Percentiles rank a stretch among this genome's conserved stretches.
Evolutionary conservation across 2,113 vertebrate genomes (phyloP).

Genomic region (Chionodraco myersi): DNA sequence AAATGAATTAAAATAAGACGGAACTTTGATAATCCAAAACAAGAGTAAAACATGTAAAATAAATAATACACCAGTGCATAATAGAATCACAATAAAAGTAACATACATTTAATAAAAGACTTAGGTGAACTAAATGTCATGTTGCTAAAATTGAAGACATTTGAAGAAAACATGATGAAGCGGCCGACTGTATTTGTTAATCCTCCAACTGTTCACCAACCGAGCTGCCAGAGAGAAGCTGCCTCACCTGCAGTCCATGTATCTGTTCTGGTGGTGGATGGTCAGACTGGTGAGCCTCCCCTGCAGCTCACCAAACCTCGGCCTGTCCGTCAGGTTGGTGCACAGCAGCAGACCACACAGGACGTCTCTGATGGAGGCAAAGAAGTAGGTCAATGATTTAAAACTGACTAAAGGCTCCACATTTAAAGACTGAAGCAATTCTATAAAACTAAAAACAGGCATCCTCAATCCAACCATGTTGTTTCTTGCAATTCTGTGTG

Average conservation of each 20-base stretch:
- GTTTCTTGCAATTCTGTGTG: no score
- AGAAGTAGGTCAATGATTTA: background rate
- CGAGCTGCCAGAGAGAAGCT: no score
- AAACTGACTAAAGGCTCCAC: background rate
- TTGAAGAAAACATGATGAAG: background rate
- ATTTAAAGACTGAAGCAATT: background rate
- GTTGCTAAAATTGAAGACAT: no score
- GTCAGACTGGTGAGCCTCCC: constrained; percentile 92
- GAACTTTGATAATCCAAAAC: no score
- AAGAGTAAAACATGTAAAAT: no score
- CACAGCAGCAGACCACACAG: constrained; percentile 96
- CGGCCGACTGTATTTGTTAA: background rate
- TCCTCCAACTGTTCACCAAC: background rate
- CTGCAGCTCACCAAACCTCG: constrained; percentile 90
- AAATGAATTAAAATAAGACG: no score
- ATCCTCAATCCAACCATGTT: no score
- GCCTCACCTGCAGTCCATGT: constrained; percentile 95
- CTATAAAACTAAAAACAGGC: background rate
- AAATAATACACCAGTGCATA: no score
- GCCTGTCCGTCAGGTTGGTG: constrained; percentile 89
- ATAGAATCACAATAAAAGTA: no score
- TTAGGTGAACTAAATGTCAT: no score
- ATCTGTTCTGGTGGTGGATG: constrained; percentile 95
- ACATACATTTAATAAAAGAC: no score
- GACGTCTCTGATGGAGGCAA: constrained; percentile 87